These are phyloP conservation scores for Criorhina ranunculi DNA, from an alignment of 2,888 invertebrate genomes.

Conservation along the genomic window DNA sequence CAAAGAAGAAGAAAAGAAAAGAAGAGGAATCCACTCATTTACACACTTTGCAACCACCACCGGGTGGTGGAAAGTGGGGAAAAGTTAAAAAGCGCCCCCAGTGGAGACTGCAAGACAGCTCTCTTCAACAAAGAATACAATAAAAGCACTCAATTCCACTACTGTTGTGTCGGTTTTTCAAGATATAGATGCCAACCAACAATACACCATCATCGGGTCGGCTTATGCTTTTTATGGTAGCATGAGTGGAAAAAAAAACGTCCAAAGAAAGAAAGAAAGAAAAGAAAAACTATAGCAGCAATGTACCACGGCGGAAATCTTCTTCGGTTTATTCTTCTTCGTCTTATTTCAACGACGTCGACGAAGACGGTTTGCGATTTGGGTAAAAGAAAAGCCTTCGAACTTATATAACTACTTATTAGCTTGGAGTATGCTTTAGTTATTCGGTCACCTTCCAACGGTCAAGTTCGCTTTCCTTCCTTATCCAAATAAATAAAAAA, in stretches of 20 bases:
- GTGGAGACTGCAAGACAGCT: slow-evolving; percentile 37
- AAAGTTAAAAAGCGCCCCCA: slow-evolving; percentile 33
- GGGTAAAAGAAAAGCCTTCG: slow-evolving; percentile 81
- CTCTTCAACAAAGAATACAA: slow-evolving; percentile 55
- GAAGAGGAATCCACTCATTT: slow-evolving; percentile 66
- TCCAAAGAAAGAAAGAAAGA: slow-evolving; percentile 66
- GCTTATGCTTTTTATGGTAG: slow-evolving; percentile 74
- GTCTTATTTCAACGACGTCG: slow-evolving; percentile 66
- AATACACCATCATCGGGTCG: slow-evolving; percentile 68
- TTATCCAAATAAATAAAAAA: slow-evolving; percentile 69
- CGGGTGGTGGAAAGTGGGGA: slow-evolving; percentile 50
- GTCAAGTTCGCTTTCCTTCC: slow-evolving; percentile 83
- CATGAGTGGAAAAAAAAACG: slow-evolving; percentile 54
- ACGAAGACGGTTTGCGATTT: slow-evolving; percentile 53
- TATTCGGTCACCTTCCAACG: slow-evolving; percentile 84
- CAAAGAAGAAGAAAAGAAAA: slow-evolving; percentile 40
- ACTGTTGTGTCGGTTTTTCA: slow-evolving; percentile 52
- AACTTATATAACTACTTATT: slow-evolving; percentile 84
- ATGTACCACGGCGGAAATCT: slow-evolving; percentile 71
- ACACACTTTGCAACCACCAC: slow-evolving; percentile 31
- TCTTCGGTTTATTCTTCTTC: slow-evolving; percentile 76
- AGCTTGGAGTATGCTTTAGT: slow-evolving; percentile 83
- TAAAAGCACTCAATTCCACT: slow-evolving; percentile 75
- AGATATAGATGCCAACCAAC: slow-evolving; percentile 64
- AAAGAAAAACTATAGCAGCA: slow-evolving; percentile 73